Evolutionary conservation across 1,140 invertebrate species (phyloP), one percentile per base, ranked within the genome.

Genomic region (Trichogramma pretiosum): DNA sequence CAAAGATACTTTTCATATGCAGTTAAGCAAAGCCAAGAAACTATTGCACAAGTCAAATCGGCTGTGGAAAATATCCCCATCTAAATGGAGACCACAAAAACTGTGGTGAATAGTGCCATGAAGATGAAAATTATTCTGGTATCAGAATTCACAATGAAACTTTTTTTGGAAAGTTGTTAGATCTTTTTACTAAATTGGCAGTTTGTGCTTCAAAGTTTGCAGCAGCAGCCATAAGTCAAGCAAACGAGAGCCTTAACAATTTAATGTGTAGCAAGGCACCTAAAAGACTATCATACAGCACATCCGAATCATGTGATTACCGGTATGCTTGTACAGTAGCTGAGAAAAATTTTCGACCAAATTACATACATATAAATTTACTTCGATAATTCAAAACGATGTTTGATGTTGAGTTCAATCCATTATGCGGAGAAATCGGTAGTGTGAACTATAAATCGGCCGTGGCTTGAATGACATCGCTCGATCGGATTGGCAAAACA

Each of bases 41-140:
- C 48, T 14, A 17, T 28, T 23, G 22, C 34, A 26, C 3, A 18
- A 24, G 14, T 53, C 18, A 24, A 34, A 5, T 16, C 11, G 17
- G 45, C 44, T 1, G 41, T 52, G 30, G 48, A 38, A 47, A 43
- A 52, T 22, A 52, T 52, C 9, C 43, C 49, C 32, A 38, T 46
- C 39, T 43, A 51, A 39, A 28, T 32, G n/a, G n/a, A n/a, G n/a
- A n/a, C n/a, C n/a, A n/a, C n/a, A n/a, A n/a, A n/a, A n/a, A n/a
- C n/a, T n/a, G n/a, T 16, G 41, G 41, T n/a, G 30, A 43, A 19
- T 10, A 11, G 3, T 40, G 43, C 22, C 30, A 49, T 16, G 37
- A 42, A 28, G 35, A 40, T 32, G 40, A 40, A 10, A 17, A 49
- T 11, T 49, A 34, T 32, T 49, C 38, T 32, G 46, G n/a, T n/a